phyloP scores from a whole-genome alignment of 2,888 invertebrate species.

The Molorchus minor region DNA sequence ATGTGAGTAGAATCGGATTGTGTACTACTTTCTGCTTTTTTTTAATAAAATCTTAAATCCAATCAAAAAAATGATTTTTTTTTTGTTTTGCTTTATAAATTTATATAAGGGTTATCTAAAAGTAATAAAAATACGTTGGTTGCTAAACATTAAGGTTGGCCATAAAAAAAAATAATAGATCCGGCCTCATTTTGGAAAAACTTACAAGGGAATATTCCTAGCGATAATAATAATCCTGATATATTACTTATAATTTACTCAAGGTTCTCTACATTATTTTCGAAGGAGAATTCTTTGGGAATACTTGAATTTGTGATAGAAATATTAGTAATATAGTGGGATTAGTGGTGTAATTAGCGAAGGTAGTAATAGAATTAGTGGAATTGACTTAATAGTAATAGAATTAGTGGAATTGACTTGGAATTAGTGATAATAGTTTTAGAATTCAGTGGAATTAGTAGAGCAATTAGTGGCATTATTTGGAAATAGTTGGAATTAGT shows the following conservation, averaged over 20 bases:
- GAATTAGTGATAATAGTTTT: neutral
- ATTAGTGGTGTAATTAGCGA: neutral
- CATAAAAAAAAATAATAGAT: neutral
- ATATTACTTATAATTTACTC: neutral
- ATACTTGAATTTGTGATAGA: neutral
- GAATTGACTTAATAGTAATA: neutral
- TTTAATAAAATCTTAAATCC: neutral
- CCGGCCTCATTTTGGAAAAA: too few relatives aligned
- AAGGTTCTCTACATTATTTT: neutral
- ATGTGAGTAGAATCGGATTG: too few relatives aligned
- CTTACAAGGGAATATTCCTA: too few relatives aligned
- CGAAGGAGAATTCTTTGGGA: neutral
- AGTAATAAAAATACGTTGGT: neutral
- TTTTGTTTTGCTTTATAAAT: neutral
- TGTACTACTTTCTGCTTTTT: neutral
- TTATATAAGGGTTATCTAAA: neutral
- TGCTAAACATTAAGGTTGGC: neutral
- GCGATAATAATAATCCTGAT: too few relatives aligned
- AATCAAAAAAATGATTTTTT: neutral
- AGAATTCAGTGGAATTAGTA: neutral
- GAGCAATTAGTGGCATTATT: neutral
- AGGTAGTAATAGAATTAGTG: neutral
- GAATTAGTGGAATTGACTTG: neutral
- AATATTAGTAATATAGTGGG: neutral
- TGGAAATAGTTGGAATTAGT: constrained; percentile 1